Evolutionary conservation across 2,888 invertebrate genomes (phyloP).

Genomic region (Dysmachus trigonus): DNA sequence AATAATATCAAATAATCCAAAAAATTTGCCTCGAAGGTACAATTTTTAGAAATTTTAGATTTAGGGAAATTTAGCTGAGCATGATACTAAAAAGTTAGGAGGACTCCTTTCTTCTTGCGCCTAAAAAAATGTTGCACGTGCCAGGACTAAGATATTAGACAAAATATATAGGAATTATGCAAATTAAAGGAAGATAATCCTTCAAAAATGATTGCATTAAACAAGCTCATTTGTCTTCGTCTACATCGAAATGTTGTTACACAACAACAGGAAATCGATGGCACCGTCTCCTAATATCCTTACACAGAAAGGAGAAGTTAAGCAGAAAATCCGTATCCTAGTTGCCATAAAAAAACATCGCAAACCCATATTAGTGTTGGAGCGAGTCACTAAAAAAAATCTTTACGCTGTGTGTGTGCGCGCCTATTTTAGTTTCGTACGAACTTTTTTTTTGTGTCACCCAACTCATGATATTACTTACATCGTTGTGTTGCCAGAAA

Average conservation of each 20-base stretch:
- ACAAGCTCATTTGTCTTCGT: background rate
- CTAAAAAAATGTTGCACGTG: background rate
- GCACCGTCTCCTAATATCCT: background rate
- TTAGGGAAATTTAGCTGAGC: no score
- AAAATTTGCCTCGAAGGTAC: no score
- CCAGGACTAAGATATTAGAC: background rate
- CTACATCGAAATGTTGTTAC: background rate
- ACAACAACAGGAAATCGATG: background rate
- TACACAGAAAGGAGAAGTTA: background rate
- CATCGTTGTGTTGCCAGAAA: background rate
- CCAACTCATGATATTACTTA: background rate
- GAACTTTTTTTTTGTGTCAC: background rate
- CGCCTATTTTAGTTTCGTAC: background rate
- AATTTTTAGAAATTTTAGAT: no score
- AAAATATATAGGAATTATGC: background rate
- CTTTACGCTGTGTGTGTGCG: background rate
- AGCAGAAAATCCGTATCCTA: background rate
- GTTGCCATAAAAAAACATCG: background rate
- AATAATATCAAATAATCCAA: no score
- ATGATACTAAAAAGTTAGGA: no score
- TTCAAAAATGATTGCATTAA: background rate
- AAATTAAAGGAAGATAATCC: background rate
- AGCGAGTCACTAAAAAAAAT: background rate
- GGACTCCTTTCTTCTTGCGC: no score
- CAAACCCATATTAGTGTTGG: background rate